phyloP scores from a whole-genome alignment of 2,888 invertebrate genomes.

The Cerastis rubricosa region DNA sequence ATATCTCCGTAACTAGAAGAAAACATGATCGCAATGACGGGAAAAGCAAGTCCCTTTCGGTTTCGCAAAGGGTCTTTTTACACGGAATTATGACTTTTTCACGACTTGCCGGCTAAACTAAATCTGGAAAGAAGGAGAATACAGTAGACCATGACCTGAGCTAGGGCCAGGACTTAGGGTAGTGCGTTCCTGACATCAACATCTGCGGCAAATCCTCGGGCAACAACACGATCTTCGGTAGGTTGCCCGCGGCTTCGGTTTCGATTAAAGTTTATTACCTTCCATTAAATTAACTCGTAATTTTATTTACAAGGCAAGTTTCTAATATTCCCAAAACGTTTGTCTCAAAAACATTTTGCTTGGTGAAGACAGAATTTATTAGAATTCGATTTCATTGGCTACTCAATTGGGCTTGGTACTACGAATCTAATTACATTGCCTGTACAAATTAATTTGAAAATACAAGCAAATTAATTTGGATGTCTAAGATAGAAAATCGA shows the following conservation, averaged over 20 bases:
- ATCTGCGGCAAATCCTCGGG: no score
- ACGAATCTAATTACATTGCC: constrained; percentile 27
- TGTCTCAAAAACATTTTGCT: not conserved
- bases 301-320: constrained; percentile 3
- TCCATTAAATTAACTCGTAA: not conserved
- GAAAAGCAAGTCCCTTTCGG: no score
- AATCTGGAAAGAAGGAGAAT: not conserved
- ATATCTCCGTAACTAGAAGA: no score
- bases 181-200: not conserved
- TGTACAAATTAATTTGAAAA: constrained; percentile 37
- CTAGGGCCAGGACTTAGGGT: not conserved
- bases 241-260: not conserved
- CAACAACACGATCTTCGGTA: not conserved
- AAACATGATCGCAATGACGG: no score
- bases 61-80: no score
- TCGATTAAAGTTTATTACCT: not conserved
- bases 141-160: not conserved
- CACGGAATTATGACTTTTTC: not conserved
- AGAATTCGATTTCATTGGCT: constrained; percentile 28
- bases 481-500: constrained; percentile 6
- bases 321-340: not conserved
- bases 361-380: constrained; percentile 26
- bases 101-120: not conserved
- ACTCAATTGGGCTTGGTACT: constrained; percentile 24
- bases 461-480: constrained; percentile 35